Evolutionary conservation across 2,797 vertebrate species (phyloP).

Genomic region (Catostomus latipinnis): DNA sequence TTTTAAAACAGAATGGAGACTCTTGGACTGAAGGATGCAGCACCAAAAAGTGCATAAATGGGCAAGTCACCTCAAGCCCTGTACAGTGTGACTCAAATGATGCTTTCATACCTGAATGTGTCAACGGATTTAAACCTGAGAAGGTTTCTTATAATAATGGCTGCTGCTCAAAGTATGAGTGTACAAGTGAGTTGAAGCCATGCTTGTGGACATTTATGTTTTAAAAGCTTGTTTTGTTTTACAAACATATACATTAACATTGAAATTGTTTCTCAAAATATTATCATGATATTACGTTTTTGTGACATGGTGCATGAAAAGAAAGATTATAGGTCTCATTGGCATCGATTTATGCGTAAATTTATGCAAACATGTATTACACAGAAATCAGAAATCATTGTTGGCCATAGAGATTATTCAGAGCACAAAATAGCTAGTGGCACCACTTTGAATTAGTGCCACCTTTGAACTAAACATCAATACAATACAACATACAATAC

Average conservation of each 20-base stretch:
- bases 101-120: slow-evolving; percentile 71
- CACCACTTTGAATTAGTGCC: neutral
- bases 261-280: too few species aligned
- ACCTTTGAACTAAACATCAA: neutral
- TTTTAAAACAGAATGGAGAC: slow-evolving; percentile 75
- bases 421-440: neutral
- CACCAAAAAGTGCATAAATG: slow-evolving; percentile 74
- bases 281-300: too few species aligned
- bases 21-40: slow-evolving; percentile 78
- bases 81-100: slow-evolving; percentile 64
- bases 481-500: neutral
- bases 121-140: slow-evolving; percentile 75
- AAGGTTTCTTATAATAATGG: slow-evolving; percentile 73
- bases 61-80: slow-evolving; percentile 59
- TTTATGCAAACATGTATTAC: too few species aligned
- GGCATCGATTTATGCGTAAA: too few species aligned
- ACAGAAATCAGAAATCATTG: too few species aligned
- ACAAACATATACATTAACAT: too few species aligned
- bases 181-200: slow-evolving; percentile 82
- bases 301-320: too few species aligned
- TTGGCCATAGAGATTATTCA: neutral
- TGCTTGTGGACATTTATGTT: neutral
- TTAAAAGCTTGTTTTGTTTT: too few species aligned
- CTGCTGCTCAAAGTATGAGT: slow-evolving; percentile 87
- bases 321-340: too few species aligned